Evolutionary conservation across 2,113 vertebrate genomes (phyloP).

Genomic region (Toxotes chatareus): DNA sequence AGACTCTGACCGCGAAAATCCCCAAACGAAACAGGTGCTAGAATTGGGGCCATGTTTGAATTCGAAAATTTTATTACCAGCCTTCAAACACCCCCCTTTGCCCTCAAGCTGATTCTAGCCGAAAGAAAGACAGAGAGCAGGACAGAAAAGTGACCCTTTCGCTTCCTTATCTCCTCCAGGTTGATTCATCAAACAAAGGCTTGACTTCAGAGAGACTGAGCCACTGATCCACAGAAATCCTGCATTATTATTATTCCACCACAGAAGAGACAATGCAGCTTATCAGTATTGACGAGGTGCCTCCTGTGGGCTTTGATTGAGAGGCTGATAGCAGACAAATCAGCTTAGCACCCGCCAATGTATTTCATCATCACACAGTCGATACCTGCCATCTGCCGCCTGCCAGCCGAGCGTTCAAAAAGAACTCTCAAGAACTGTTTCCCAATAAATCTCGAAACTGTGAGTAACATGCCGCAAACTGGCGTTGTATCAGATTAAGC

Average conservation of each 20-base stretch:
- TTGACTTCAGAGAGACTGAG: background rate
- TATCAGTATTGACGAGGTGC: conserved; percentile 49
- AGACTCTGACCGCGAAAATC: too few relatives aligned
- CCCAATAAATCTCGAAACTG: background rate
- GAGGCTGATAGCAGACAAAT: conserved; percentile 41
- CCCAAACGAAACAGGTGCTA: too few relatives aligned
- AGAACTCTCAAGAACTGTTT: background rate
- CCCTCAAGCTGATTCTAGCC: background rate
- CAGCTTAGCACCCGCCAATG: conserved; percentile 14
- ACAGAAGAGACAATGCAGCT: conserved; percentile 11
- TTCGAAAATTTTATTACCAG: background rate
- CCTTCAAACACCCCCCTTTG: background rate
- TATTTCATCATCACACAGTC: conserved; percentile 31
- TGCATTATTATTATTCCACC: background rate
- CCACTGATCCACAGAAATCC: conserved; percentile 35
- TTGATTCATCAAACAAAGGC: conserved; percentile 23
- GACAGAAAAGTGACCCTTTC: background rate
- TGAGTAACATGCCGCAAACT: background rate
- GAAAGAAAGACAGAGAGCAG: background rate
- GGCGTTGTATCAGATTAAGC: background rate
- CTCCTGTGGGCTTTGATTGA: conserved; percentile 39
- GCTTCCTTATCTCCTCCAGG: background rate
- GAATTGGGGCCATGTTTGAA: too few relatives aligned
- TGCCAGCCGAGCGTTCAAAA: background rate
- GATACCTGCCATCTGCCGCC: conserved; percentile 22